Conservation (phyloP, 2,113 vertebrate genomes). For the Motacilla alba region DNA sequence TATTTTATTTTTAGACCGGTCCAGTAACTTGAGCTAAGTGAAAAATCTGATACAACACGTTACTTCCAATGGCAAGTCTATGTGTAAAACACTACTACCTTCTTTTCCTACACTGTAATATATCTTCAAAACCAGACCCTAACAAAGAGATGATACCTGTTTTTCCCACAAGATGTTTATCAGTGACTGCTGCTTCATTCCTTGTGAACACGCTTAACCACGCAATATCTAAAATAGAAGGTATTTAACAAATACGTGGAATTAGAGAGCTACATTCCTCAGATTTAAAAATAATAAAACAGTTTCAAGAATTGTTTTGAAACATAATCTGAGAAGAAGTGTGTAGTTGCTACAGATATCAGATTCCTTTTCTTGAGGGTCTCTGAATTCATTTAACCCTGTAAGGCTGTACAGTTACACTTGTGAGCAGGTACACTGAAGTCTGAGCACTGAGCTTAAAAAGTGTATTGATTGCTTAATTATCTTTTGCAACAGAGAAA, state of each 20-base stretch:
- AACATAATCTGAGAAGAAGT: not conserved
- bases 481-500: not conserved
- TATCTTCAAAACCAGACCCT: not conserved
- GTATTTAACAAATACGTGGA: not conserved
- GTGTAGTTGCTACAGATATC: not conserved
- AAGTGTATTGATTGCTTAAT: not conserved
- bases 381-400: not conserved
- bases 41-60: not conserved
- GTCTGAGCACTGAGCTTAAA: not conserved
- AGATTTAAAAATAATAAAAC: not conserved
- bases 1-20: not conserved
- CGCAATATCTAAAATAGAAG: slow-evolving; percentile 23
- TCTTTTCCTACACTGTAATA: not conserved
- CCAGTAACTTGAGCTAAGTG: not conserved
- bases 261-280: not conserved
- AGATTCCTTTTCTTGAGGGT: not conserved
- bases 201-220: slow-evolving; percentile 42
- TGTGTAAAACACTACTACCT: not conserved
- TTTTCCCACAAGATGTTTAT: not conserved
- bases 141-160: not conserved
- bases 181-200: not conserved
- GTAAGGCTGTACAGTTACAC: not conserved
- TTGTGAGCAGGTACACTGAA: not conserved
- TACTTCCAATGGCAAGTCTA: not conserved
- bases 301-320: not conserved